Percentiles rank a stretch among this genome's conserved stretches.
phyloP scores from a whole-genome alignment of 2,797 vertebrate species.

The Rhyacichthys aspro region DNA sequence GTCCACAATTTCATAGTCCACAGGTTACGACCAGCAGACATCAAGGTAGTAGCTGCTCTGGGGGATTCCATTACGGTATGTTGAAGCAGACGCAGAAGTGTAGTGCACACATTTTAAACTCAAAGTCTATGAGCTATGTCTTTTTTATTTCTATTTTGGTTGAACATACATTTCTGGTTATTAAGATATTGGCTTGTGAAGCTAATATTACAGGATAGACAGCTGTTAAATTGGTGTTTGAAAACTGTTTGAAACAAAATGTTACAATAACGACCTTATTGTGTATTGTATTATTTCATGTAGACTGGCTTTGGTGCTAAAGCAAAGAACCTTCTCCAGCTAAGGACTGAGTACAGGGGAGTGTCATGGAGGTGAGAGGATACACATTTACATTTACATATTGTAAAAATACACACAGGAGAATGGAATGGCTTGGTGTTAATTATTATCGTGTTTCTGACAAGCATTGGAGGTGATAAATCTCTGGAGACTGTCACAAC shows the following conservation, averaged over 20 bases:
- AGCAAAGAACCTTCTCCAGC: constrained; percentile 62
- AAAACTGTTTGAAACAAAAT: too few species aligned
- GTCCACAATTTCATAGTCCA: constrained; percentile 80
- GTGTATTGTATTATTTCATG: constrained; percentile 15
- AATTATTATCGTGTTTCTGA: not conserved
- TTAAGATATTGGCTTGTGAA: too few species aligned
- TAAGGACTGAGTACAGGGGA: constrained; percentile 81
- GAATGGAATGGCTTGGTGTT: not conserved
- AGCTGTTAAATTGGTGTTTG: too few species aligned
- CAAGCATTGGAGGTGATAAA: constrained; percentile 89
- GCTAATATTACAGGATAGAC: too few species aligned
- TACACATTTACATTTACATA: not conserved
- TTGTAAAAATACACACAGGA: not conserved
- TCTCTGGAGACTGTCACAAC: constrained; percentile 86
- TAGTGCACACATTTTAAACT: too few species aligned
- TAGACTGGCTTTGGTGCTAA: constrained; percentile 87
- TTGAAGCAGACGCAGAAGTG: constrained; percentile 42
- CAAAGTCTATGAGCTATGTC: too few species aligned
- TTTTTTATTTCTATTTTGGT: too few species aligned
- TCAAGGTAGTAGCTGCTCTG: constrained; percentile 87
- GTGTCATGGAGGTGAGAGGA: constrained; percentile 90
- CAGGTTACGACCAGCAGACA: constrained; percentile 85
- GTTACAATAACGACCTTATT: too few species aligned
- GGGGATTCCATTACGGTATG: constrained; percentile 93
- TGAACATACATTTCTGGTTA: too few species aligned